Percentiles rank a stretch among this genome's conserved stretches.
Evolutionary conservation across 2,888 invertebrate genomes (phyloP).

Genomic region (Apeira syringaria): DNA sequence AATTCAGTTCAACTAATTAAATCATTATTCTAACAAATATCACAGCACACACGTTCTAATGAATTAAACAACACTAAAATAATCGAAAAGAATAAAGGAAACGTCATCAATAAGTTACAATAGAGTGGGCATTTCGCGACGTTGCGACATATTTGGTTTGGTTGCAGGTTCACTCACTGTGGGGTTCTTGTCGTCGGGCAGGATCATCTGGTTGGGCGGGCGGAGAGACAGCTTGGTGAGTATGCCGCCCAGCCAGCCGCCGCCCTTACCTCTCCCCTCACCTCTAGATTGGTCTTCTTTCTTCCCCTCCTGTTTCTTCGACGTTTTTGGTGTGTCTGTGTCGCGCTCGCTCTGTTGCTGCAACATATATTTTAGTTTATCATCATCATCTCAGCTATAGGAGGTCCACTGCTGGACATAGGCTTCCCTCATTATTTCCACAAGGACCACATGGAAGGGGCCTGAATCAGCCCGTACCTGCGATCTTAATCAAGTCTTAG

Average conservation of each 20-base stretch:
- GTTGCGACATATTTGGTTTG: neutral
- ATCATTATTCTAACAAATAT: too few relatives aligned
- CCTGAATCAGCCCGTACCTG: too few relatives aligned
- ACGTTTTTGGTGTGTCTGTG: slow-evolving; percentile 80
- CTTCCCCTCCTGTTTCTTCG: slow-evolving; percentile 28
- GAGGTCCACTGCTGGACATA: too few relatives aligned
- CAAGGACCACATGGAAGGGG: too few relatives aligned
- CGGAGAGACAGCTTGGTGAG: slow-evolving; percentile 92
- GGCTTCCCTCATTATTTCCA: too few relatives aligned
- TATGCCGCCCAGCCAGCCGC: slow-evolving; percentile 94
- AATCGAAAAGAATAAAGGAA: too few relatives aligned
- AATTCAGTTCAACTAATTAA: too few relatives aligned
- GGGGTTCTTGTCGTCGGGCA: slow-evolving; percentile 97
- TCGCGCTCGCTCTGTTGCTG: slow-evolving; percentile 79
- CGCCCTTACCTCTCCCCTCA: slow-evolving; percentile 41
- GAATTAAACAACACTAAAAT: too few relatives aligned
- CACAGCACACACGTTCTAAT: too few relatives aligned
- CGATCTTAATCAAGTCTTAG: too few relatives aligned
- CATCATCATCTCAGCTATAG: too few relatives aligned
- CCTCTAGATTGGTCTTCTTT: slow-evolving; percentile 33
- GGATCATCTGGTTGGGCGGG: slow-evolving; percentile 96
- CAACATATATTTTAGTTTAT: too few relatives aligned
- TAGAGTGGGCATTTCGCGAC: slow-evolving; percentile 43
- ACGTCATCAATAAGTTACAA: slow-evolving; percentile 31
- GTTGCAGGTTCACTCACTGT: slow-evolving; percentile 83